Base-by-base conservation (phyloP, 2,113 vertebrate species). In the Nothobranchius furzeri region DNA sequence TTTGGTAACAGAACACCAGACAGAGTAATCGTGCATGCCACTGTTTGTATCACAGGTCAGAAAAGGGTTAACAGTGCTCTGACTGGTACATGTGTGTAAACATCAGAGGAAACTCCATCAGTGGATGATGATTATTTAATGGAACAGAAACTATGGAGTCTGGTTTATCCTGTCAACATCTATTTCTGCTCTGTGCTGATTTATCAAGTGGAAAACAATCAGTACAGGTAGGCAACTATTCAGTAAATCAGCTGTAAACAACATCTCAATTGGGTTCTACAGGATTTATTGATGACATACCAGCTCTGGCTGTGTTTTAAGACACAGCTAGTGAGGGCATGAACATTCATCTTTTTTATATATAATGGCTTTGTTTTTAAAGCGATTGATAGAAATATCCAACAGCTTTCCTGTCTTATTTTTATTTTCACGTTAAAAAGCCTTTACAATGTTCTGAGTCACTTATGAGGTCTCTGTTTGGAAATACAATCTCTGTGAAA, bases 201-300 rank as follows among this genome's bases (percentile, higher is more conserved):
- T 35, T 10, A 61, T 35, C 11, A 46, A 48, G 14, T 35, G 36
- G 47, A 49, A 55, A 56, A 61, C 35, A 30, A 37, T 40, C 49
- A 46, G 13, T 43, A 70, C n/a, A 56, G 9, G 13, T 62, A 51
- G 62, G 56, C 65, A 62, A 46, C 47, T 71, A 54, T 13, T 75
- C 68, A 20, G 14, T 52, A 67, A 79, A 73, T 76, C 4, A 75
- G 54, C 53, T 50, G 47, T 62, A 63, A 70, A 76, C 58, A 67
- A 64, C 45, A 35, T 12, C 30, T 56, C 61, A 64, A 60, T 60
- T 51, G 52, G 51, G 51, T 59, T 53, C 25, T 20, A 37, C 55
- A 9, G 24, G 11, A 51, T 35, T 6, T 17, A 60, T 53, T 47
- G 76, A 73, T 68, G 17, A 63, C 81, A 62, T 69, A 70, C 51